Evolutionary conservation across 2,797 vertebrate species (phyloP), one percentile per base, ranked within the genome.

Genomic region (Tenualosa thibaudeaui): DNA sequence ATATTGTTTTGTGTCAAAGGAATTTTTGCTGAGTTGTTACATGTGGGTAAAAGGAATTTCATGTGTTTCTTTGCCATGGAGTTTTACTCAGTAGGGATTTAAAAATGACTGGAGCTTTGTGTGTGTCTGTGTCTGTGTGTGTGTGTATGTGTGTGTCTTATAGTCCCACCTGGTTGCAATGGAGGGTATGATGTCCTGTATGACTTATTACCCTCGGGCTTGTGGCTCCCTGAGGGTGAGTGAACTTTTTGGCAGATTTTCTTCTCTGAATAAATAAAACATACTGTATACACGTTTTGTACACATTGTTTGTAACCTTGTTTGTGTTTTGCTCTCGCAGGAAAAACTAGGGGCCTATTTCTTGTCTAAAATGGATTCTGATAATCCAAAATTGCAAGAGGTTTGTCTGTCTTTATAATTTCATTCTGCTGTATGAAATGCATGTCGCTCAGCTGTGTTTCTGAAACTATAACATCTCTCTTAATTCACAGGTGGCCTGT

Each of bases 131-230:
- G 31, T 84, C 13, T 87, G 31, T 31, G 31, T 31, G 46, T 46
- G 46, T 46, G 46, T 4, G 46, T 46, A 3, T 46, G 46, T 46
- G 46, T 46, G 43, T 82, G 31, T 84, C 17, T 87, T 40, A 6
- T 84, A 97, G 96, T 96, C 94, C 88, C 94, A 96, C 83, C 90
- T 96, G 5, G 94, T 95, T 2, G 95, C 97, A 3, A 95, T 98
- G 95, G 97, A 97, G 86, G 97, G 97, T 49, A 97, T 97, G 96
- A 95, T 92, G 0, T 96, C 97, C 3, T 98, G 97, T 85, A 96
- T 98, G 96, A 96, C 85, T 15, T 96, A 92, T 87, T 98, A 97
- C 86, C 96, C 97, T 6, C 91, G 96, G 84, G 97, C 97, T 26
- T 98, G 97, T 85, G 97, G 97, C 31, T 97, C 97, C 71, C 93